phyloP scores from a whole-genome alignment of 2,113 vertebrate genomes.

The Hydropotes inermis region DNA sequence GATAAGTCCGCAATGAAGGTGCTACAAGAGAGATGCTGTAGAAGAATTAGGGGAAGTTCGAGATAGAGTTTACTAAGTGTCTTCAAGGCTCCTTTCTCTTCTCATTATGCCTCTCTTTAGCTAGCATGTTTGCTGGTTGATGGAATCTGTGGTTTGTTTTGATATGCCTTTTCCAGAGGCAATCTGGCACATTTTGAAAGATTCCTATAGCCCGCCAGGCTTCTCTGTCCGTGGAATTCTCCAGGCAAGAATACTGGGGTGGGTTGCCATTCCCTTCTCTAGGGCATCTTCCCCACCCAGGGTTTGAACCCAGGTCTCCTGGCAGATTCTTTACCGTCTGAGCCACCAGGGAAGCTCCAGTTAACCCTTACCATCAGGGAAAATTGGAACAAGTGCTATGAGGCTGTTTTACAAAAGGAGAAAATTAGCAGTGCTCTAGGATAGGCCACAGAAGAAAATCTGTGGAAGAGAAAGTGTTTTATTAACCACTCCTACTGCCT shows the following conservation, averaged over 20 bases:
- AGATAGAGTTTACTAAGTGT: slow-evolving; percentile 1
- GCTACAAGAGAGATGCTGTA: not conserved
- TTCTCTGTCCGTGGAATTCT: not conserved
- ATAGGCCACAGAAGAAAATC: not conserved
- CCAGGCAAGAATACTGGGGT: not conserved
- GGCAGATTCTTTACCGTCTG: not conserved
- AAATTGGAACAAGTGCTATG: not conserved
- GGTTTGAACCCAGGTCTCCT: not conserved
- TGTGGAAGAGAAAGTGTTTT: not conserved
- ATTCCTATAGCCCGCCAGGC: not conserved
- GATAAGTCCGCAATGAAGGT: not conserved
- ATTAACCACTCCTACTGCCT: not conserved
- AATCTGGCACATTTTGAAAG: not conserved
- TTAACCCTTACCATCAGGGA: not conserved
- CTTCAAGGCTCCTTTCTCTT: not conserved
- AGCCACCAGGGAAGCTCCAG: not conserved
- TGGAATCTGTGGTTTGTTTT: slow-evolving; percentile 9
- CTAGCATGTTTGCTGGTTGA: not conserved
- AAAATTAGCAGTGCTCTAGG: not conserved
- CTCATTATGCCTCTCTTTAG: not conserved
- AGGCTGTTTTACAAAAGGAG: not conserved
- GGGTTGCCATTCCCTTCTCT: not conserved
- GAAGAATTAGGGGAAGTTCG: not conserved
- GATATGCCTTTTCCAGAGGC: not conserved
- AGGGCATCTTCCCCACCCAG: not conserved